phyloP scores from a whole-genome alignment of 2,888 invertebrate species.

The Torymus auratus region DNA sequence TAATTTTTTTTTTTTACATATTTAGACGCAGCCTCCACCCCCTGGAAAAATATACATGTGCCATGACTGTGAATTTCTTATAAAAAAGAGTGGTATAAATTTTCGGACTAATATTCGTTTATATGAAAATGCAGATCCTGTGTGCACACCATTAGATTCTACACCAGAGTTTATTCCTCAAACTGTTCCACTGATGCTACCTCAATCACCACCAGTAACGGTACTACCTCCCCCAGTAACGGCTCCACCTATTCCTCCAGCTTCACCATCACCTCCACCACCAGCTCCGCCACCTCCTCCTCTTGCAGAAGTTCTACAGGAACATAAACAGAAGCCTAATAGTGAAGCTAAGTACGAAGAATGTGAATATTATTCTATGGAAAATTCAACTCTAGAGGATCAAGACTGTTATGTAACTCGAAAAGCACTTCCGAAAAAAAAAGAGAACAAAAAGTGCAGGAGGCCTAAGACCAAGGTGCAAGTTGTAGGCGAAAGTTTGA shows the following conservation, averaged over 20 bases:
- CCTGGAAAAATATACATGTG: conserved; percentile 60
- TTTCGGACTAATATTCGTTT: conserved; percentile 42
- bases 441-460: conserved; percentile 53
- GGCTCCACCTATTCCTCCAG: conserved; percentile 3
- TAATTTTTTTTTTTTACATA: conserved; percentile 25
- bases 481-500: conserved; percentile 55
- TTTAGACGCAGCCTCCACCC: conserved; percentile 58
- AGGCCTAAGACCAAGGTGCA: conserved; percentile 51
- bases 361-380: conserved; percentile 31
- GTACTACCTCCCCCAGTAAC: conserved; percentile 13
- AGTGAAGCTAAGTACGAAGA: conserved; percentile 49
- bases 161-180: conserved; percentile 8
- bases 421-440: conserved; percentile 50
- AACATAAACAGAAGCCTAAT: conserved; percentile 55
- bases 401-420: conserved; percentile 49
- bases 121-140: conserved; percentile 40
- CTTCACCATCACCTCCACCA: background rate
- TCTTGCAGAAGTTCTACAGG: conserved; percentile 52
- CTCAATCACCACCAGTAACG: conserved; percentile 17
- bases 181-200: conserved; percentile 25
- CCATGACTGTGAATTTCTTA: conserved; percentile 59
- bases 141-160: conserved; percentile 9
- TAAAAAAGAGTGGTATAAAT: conserved; percentile 43
- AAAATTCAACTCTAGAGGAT: conserved; percentile 42
- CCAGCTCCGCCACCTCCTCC: conserved; percentile 25